These are phyloP conservation scores for Paratilapia polleni DNA, from an alignment of 2,113 vertebrate species.

Conservation along the genomic window DNA sequence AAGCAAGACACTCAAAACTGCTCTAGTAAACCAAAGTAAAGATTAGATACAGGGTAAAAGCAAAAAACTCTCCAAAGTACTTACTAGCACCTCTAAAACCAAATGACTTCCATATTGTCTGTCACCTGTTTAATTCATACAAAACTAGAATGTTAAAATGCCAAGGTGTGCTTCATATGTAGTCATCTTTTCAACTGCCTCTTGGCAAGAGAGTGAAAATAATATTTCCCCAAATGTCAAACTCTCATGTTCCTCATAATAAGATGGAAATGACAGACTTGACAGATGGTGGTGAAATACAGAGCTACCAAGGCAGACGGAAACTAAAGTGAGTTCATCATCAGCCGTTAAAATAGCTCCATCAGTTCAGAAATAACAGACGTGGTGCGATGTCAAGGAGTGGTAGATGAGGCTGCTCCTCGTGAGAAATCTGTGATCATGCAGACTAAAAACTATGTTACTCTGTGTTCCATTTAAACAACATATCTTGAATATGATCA, in stretches of 20 bases:
- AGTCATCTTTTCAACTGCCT: background rate
- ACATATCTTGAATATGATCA: background rate
- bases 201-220: background rate
- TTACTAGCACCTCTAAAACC: background rate
- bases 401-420: background rate
- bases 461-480: background rate
- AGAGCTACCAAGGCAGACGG: background rate
- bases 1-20: conserved; percentile 12
- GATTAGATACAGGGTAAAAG: background rate
- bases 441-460: background rate
- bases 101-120: background rate
- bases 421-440: background rate
- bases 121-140: background rate
- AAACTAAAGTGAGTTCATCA: background rate
- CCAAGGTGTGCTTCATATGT: background rate
- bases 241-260: background rate
- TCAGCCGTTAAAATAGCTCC: background rate
- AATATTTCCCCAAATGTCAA: conserved; percentile 6
- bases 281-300: conserved; percentile 1
- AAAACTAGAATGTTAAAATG: background rate
- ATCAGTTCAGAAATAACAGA: conserved; percentile 16
- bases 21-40: background rate
- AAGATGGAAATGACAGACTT: background rate
- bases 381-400: background rate
- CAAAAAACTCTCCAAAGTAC: background rate